Evolutionary conservation across 2,888 invertebrate genomes (phyloP).

Genomic region (Netelia melanura): DNA sequence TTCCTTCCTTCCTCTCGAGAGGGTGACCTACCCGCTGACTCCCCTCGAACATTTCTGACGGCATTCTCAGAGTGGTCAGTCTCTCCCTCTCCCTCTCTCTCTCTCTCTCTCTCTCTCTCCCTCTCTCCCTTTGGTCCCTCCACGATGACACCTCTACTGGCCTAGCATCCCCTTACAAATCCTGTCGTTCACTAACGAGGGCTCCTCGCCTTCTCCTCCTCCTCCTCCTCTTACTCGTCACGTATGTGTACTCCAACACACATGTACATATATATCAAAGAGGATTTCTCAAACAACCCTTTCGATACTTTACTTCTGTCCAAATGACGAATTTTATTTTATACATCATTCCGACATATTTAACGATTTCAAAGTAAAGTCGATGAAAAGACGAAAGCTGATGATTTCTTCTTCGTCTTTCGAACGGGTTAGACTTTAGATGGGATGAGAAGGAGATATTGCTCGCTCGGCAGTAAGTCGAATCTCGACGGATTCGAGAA

Average conservation of each 20-base stretch:
- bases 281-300: slow-evolving; percentile 6
- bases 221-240: neutral
- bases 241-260: neutral
- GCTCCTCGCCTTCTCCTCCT: slow-evolving; percentile 42
- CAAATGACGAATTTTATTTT: neutral
- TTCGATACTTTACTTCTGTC: slow-evolving; percentile 8
- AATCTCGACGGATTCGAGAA: slow-evolving; percentile 33
- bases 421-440: neutral
- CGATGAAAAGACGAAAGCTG: neutral
- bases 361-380: neutral
- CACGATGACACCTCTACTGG: slow-evolving; percentile 65
- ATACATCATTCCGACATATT: neutral
- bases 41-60: slow-evolving; percentile 39
- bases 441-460: neutral
- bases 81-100: slow-evolving; percentile 21
- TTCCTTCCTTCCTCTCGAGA: slow-evolving; percentile 58
- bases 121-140: slow-evolving; percentile 45
- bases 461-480: slow-evolving; percentile 11
- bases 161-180: slow-evolving; percentile 70
- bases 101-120: slow-evolving; percentile 36
- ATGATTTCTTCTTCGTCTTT: neutral
- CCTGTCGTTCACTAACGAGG: slow-evolving; percentile 73
- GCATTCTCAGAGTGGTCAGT: slow-evolving; percentile 59
- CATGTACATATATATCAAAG: neutral
- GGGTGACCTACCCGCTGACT: slow-evolving; percentile 41